Evolutionary conservation across 1,140 invertebrate genomes (phyloP), one percentile per base, ranked within the genome.

Genomic region (Panulirus ornatus): DNA sequence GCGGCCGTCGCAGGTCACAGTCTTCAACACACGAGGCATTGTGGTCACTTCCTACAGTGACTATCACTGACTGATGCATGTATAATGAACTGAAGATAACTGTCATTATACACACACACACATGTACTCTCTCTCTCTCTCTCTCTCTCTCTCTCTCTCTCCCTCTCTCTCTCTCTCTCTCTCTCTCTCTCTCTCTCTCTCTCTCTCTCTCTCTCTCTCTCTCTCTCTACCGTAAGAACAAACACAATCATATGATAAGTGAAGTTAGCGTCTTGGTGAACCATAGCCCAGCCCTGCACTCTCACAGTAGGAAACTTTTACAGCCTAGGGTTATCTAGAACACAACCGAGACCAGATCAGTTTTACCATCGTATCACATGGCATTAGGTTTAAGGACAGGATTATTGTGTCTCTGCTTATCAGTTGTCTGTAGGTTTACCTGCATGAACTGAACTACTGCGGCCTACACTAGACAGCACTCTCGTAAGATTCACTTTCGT

Each of bases 141-240:
- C 51, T 11, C 9, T 22, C 9, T 9, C 9, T 58, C 51, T 58
- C 51, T 58, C 51, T 58, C 51, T 58, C 51, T 58, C 51, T 58
- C 51, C 22, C 51, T 58, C 51, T 58, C 51, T 58, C 51, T 58
- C 51, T 58, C 51, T 58, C 51, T 58, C 51, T 58, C 51, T 58
- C 51, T 58, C 51, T 58, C 51, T 58, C 51, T 58, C 51, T 58
- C 51, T 58, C 51, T 58, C 51, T 58, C 51, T 58, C 51, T 58
- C 9, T 11, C 9, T 9, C 51, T 58, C 51, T 11, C 51, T 11
- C 51, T 22, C 9, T 58, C 51, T 22, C 51, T 11, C 51, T 11
- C 51, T 9, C 22, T 22, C 51, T 58, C 22, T 11, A 58, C 9
- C 9, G 9, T 9, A 9, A 9, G 9, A 22, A 22, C 51, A 11